Conservation (phyloP, 2,888 invertebrate species). For the Limnephilus rhombicus region DNA sequence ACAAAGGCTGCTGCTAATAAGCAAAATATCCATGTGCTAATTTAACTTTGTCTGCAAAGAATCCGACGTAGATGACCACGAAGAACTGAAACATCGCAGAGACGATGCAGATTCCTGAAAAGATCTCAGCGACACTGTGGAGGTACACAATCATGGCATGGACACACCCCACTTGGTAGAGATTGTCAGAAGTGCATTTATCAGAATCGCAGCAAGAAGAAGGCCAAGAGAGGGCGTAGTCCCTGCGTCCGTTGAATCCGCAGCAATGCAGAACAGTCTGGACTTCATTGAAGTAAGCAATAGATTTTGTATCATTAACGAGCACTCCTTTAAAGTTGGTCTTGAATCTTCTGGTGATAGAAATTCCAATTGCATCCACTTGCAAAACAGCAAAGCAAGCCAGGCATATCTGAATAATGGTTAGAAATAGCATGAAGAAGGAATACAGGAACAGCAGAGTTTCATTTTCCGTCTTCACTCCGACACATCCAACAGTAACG, state of each 20-base stretch:
- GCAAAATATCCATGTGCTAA: conserved; percentile 17
- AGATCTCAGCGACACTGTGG: conserved; percentile 41
- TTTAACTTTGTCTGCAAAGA: conserved; percentile 53
- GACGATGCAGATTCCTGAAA: conserved; percentile 47
- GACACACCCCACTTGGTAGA: conserved; percentile 36
- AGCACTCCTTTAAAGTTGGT: neutral
- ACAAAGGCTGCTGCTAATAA: neutral
- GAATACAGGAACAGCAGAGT: conserved; percentile 51
- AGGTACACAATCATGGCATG: conserved; percentile 13
- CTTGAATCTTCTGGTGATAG: conserved; percentile 22
- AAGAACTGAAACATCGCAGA: conserved; percentile 42
- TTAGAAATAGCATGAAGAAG: conserved; percentile 43
- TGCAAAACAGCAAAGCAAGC: conserved; percentile 55
- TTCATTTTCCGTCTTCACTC: conserved; percentile 44
- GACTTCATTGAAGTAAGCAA: neutral
- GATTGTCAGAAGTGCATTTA: neutral
- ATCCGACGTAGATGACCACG: conserved; percentile 48
- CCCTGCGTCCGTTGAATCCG: conserved; percentile 18
- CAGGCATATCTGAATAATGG: conserved; percentile 39
- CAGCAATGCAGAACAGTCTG: conserved; percentile 41
- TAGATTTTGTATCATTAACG: neutral
- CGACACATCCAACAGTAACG: conserved; percentile 48
- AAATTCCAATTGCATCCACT: conserved; percentile 27
- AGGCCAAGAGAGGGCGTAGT: conserved; percentile 19
- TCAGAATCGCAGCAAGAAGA: conserved; percentile 25